Percentiles rank a stretch among this genome's conserved stretches.
Evolutionary conservation across 1,140 invertebrate species (phyloP).

Genomic region (Drosophila suzukii): DNA sequence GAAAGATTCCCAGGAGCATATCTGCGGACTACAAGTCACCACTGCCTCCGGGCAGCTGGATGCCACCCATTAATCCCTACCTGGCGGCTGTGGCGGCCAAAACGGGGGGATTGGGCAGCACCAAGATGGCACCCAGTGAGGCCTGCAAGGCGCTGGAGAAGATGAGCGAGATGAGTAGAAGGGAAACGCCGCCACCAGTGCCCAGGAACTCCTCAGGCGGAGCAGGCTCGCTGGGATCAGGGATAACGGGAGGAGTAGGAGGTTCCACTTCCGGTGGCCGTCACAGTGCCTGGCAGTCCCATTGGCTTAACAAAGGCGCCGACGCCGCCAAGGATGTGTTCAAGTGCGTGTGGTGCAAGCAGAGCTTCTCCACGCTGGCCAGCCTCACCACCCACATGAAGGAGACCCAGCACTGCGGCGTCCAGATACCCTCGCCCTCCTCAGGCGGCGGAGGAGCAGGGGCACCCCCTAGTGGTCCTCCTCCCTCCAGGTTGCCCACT

Average conservation of each 20-base stretch:
- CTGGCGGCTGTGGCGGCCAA: constrained; percentile 90
- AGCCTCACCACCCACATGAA: constrained; percentile 98
- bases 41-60: constrained; percentile 89
- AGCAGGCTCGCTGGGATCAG: constrained; percentile 64
- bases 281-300: constrained; percentile 96
- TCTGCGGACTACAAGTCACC: constrained; percentile 85
- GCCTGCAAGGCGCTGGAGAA: constrained; percentile 94
- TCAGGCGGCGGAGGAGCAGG: neutral
- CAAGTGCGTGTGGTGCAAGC: constrained; percentile 98
- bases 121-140: constrained; percentile 89
- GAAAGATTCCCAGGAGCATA: constrained; percentile 87
- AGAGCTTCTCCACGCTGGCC: constrained; percentile 94
- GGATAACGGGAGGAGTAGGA: constrained; percentile 40
- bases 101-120: constrained; percentile 85
- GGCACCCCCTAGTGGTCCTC: neutral
- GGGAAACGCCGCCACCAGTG: constrained; percentile 76
- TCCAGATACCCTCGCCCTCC: constrained; percentile 88
- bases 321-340: constrained; percentile 97
- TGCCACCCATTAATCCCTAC: constrained; percentile 92
- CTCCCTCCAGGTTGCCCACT: constrained; percentile 12
- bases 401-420: constrained; percentile 96
- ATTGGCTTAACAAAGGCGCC: constrained; percentile 96
- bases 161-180: constrained; percentile 94
- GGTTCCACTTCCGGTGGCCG: constrained; percentile 85
- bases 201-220: neutral